Conservation (phyloP, 2,888 invertebrate species). For the Eristalinus aeneus region DNA sequence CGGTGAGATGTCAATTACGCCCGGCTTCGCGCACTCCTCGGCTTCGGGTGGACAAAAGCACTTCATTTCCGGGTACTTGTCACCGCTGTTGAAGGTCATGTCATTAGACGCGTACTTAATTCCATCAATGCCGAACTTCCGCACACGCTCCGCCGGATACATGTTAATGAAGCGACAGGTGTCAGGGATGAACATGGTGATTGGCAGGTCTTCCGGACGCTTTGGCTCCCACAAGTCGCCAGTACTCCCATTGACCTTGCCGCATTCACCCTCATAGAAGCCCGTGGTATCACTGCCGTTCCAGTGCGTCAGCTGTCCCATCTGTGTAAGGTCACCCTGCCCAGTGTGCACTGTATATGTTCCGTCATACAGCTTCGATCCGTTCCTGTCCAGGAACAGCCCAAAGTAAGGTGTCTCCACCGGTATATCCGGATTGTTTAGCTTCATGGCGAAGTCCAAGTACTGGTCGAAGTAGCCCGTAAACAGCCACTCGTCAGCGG, state of each 20-base stretch:
- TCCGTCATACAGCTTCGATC: constrained; percentile 87
- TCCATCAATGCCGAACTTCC: constrained; percentile 74
- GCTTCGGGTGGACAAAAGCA: constrained; percentile 85
- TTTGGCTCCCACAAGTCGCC: constrained; percentile 91
- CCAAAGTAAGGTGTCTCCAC: constrained; percentile 89
- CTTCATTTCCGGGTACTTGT: constrained; percentile 82
- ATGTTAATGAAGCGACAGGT: constrained; percentile 86
- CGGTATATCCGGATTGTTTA: constrained; percentile 79
- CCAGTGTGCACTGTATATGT: constrained; percentile 89
- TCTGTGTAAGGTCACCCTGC: constrained; percentile 82
- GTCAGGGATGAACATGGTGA: constrained; percentile 88
- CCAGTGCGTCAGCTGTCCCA: constrained; percentile 88
- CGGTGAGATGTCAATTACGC: constrained; percentile 86
- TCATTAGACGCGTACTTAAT: constrained; percentile 82
- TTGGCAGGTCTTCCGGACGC: constrained; percentile 80
- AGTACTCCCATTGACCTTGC: constrained; percentile 86
- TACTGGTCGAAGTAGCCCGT: constrained; percentile 89
- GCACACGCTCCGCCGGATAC: constrained; percentile 72
- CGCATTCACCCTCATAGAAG: constrained; percentile 85
- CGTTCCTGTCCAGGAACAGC: constrained; percentile 90
- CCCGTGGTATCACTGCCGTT: constrained; percentile 83
- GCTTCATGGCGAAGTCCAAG: constrained; percentile 83
- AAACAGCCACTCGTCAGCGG: constrained; percentile 86
- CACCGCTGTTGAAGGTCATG: constrained; percentile 87
- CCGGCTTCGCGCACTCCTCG: constrained; percentile 81